Conservation (phyloP, 2,888 invertebrate species). For the Amblyteles armatorius region DNA sequence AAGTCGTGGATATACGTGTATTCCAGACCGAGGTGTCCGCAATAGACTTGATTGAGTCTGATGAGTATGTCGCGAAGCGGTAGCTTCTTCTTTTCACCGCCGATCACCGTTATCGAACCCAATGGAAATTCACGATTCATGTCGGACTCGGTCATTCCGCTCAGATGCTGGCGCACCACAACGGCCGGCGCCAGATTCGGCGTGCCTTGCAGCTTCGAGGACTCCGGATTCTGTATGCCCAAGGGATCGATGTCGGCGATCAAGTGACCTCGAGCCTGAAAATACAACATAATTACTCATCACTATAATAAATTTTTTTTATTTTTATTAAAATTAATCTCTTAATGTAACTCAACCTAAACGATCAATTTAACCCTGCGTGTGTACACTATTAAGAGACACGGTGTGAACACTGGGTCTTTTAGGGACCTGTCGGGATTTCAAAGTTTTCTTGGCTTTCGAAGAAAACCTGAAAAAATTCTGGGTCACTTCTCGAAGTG, state of each 20-base stretch:
- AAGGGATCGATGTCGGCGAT: conserved; percentile 94
- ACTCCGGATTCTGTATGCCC: conserved; percentile 85
- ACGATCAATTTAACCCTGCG: background rate
- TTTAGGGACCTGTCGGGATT: no score
- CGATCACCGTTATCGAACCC: conserved; percentile 75
- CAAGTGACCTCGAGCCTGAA: conserved; percentile 93
- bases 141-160: conserved; percentile 76
- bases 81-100: conserved; percentile 74
- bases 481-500: no score
- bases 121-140: conserved; percentile 77
- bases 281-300: conserved; percentile 3
- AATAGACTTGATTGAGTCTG: conserved; percentile 80
- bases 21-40: conserved; percentile 79
- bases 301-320: no score
- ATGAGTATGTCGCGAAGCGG: conserved; percentile 77
- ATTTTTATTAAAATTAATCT: background rate
- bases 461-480: no score
- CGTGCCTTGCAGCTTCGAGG: conserved; percentile 74
- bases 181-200: conserved; percentile 75
- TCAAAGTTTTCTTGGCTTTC: no score
- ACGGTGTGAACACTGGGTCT: no score
- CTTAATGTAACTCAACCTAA: background rate
- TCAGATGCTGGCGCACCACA: conserved; percentile 77
- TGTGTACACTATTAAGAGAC: no score
- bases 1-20: conserved; percentile 79